phyloP scores from a whole-genome alignment of 2,113 vertebrate genomes.

The Aviceda subcristata region DNA sequence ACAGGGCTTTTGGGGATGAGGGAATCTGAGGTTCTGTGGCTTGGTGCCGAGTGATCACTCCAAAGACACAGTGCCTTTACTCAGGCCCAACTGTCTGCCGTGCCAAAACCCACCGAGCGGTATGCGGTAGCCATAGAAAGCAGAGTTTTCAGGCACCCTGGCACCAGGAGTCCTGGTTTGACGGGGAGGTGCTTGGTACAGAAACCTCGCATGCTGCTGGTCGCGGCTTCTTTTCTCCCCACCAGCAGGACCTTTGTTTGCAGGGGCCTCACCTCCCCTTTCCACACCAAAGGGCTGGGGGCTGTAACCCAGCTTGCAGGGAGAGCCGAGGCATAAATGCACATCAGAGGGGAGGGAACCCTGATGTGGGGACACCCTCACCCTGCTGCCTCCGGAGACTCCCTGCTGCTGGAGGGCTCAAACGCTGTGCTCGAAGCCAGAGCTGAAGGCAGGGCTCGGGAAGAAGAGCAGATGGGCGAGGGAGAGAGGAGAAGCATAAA shows the following conservation, averaged over 20 bases:
- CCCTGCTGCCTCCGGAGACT: neutral
- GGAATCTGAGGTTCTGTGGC: neutral
- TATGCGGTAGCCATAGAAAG: neutral
- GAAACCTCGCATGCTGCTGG: neutral
- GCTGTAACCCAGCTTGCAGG: neutral
- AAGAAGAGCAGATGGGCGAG: neutral
- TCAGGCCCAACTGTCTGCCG: neutral
- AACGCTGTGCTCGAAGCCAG: neutral
- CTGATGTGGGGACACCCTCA: neutral
- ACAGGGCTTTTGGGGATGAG: neutral
- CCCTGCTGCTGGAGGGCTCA: neutral
- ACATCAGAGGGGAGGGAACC: neutral
- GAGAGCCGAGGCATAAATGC: neutral
- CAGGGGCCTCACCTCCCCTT: neutral
- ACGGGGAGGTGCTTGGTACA: neutral
- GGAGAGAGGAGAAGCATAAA: slow-evolving; percentile 5
- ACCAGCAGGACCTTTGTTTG: neutral
- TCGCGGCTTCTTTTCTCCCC: neutral
- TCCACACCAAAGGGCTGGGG: neutral
- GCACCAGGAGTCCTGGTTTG: neutral
- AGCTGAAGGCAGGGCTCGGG: neutral
- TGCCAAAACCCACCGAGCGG: rapidly evolving
- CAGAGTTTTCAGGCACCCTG: neutral
- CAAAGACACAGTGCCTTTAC: neutral
- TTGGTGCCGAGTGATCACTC: neutral